Evolutionary conservation across 2,113 vertebrate species (phyloP), one percentile per base, ranked within the genome.

Genomic region (Felis chaus): DNA sequence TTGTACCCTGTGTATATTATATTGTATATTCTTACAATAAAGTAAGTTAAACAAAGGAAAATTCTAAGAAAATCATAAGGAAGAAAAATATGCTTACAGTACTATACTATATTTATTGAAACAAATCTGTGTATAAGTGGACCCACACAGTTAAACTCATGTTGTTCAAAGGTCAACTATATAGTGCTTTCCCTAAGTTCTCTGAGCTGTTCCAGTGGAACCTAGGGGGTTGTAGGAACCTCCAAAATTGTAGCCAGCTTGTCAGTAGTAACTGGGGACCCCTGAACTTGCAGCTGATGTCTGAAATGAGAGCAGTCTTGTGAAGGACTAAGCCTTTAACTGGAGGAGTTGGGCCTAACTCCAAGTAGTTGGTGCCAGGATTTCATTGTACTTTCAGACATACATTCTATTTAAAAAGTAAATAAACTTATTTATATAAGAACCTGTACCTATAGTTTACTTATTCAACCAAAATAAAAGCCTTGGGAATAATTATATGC

Each of bases 401-500:
- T 9, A 57, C 0, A 33, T 45, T 76, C 39, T 69, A 66, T 45
- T 90, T 18, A 41, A 81, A 90, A 69, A 33, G 18, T 31, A 89
- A 76, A 61, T 73, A 83, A 76, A 63, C 10, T 36, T 86, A 55
- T 31, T 29, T 57, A 69, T 71, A 12, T 63, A 82, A 71, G 39
- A 48, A 48, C 10, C 7, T 88, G 2, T 39, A 45, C 66, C 61
- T 79, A 78, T 11, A 82, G 16, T 80, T 82, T 84, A 91, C 29
- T 92, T 87, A 83, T 71, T 55, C 29, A 78, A 69, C 5, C 68
- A 55, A 95, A 89, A 84, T 65, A 79, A 93, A 93, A 84, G 31
- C 14, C 25, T 66, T 89, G 48, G 27, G 27, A 85, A 76, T 90
- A 82, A 85, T 78, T 71, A 45, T 2, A 71, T 39, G 80, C n/a